Conservation (phyloP, 1,140 invertebrate genomes). For the Contarinia nasturtii region DNA sequence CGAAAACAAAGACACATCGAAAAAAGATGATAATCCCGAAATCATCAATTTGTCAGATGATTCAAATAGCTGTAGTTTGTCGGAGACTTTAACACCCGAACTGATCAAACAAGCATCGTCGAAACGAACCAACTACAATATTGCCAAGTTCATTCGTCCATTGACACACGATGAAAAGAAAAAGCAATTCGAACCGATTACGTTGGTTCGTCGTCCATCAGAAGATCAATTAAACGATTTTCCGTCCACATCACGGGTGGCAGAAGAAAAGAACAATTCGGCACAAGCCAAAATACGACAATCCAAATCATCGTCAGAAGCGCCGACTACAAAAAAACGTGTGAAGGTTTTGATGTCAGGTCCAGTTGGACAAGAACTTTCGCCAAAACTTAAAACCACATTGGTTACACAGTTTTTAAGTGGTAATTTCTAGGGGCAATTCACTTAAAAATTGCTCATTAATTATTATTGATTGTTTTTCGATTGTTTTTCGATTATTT, state of each 20-base stretch:
- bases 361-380: constrained; percentile 14
- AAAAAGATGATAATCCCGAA: too few relatives aligned
- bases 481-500: too few relatives aligned
- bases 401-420: constrained; percentile 36
- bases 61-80: too few relatives aligned
- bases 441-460: too few relatives aligned
- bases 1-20: neutral
- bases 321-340: constrained; percentile 23
- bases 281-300: neutral
- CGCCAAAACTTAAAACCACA: constrained; percentile 16
- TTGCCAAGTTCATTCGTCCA: constrained; percentile 30
- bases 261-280: neutral
- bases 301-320: neutral
- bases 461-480: too few relatives aligned
- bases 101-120: constrained; percentile 7
- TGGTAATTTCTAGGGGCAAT: constrained; percentile 15
- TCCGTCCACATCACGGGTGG: neutral
- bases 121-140: constrained; percentile 22
- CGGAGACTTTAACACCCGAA: too few relatives aligned
- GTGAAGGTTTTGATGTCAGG: constrained; percentile 20
- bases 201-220: neutral
- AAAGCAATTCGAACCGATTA: constrained; percentile 18
- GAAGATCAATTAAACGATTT: too few relatives aligned
- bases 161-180: constrained; percentile 28
- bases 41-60: constrained; percentile 11